Evolutionary conservation across 1,140 invertebrate genomes (phyloP), one percentile per base, ranked within the genome.

Genomic region (Anastatus disparis): DNA sequence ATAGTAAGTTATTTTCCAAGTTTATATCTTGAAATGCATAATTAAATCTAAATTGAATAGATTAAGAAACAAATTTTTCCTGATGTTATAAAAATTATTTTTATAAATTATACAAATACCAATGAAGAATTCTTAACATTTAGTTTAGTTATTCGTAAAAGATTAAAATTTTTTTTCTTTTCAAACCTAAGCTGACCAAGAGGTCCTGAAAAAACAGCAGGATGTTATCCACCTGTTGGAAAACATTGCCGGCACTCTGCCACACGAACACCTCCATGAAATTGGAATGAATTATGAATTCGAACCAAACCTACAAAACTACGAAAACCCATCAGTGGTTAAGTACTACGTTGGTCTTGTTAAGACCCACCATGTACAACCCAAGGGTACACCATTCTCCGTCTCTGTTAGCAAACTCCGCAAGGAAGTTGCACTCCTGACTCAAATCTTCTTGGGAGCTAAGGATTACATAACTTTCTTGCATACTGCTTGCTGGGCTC

Each of bases 221-320:
- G 85, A 91, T 70, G 81, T 91, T 10, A 86, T 92, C 44, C 87
- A 88, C 62, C 84, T 93, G n/a, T 81, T 91, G 42, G 85, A 90
- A 56, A 89, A 91, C 71, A 83, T 92, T 2, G 86, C 87, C 73
- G 88, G 89, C 12, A 75, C 72, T 6, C 80, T 85, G 35, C 81
- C 81, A 2, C 76, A 82, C 70, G 76, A 82, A 50, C 75, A 84
- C 27, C 70, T 85, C 26, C 76, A 82, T 44, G 77, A 76, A 27
- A 70, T 84, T 20, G 84, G 84, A 10, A 20, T 70, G 0, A 78
- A 61, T 15, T 85, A 84, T 38, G 77, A 85, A 59, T 82, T 85
- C 50, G 73, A 79, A 31, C 55, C 26, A 7, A 79, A 81, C 17
- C 40, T 74, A 0, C 65, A 82, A 0, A 73, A 78, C 7, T 85